phyloP scores from a whole-genome alignment of 2,888 invertebrate species.

The Oscheius sp. region DNA sequence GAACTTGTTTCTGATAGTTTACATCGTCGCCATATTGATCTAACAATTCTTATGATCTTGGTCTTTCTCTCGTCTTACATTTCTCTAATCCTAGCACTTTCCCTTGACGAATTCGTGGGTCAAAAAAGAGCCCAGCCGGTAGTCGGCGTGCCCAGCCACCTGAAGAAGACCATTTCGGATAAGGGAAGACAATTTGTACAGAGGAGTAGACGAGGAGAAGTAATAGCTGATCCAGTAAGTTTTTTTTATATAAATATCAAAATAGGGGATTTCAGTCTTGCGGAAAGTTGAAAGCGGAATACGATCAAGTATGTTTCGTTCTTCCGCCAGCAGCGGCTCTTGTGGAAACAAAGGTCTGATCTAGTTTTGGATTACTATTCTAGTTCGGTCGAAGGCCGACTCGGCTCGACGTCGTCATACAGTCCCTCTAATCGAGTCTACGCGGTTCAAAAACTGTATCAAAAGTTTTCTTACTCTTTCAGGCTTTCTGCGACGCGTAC shows the following conservation, averaged over 20 bases:
- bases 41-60: too few relatives aligned
- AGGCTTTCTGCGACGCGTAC: constrained; percentile 55
- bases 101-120: background rate
- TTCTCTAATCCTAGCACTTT: background rate
- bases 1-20: too few relatives aligned
- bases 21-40: too few relatives aligned
- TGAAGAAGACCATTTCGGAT: background rate
- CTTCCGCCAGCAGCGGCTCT: constrained; percentile 51
- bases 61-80: background rate
- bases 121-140: too few relatives aligned
- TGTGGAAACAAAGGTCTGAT: constrained; percentile 46
- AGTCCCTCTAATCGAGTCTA: background rate
- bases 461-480: background rate
- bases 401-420: too few relatives aligned
- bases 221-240: constrained; percentile 13
- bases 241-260: background rate
- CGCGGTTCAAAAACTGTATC: background rate
- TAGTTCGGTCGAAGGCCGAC: background rate
- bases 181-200: background rate
- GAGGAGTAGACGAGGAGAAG: background rate
- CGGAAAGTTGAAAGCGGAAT: constrained; percentile 44
- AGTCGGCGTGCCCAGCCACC: background rate
- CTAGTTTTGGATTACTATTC: background rate
- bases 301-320: constrained; percentile 54
- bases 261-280: constrained; percentile 26